Evolutionary conservation across 2,888 invertebrate genomes (phyloP).

Genomic region (Myathropa florea): DNA sequence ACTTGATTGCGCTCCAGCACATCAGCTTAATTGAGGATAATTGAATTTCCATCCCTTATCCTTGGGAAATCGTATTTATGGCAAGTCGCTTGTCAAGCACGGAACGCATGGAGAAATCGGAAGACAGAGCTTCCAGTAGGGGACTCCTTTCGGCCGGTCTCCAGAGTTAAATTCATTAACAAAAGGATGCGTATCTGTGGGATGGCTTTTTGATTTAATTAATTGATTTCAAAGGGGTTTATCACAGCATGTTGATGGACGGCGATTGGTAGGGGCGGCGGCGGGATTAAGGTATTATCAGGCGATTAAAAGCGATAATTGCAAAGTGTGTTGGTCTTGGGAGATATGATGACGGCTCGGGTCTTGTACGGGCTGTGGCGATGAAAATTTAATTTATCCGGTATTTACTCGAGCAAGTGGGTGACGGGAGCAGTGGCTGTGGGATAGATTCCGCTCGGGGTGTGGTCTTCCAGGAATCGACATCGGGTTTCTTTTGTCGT

Average conservation of each 20-base stretch:
- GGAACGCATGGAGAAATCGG: constrained; percentile 19
- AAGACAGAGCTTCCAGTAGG: constrained; percentile 1
- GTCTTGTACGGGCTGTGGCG: not conserved
- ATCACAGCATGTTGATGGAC: not conserved
- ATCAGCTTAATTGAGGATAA: constrained; percentile 69
- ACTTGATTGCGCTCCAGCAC: constrained; percentile 69
- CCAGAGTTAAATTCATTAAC: constrained; percentile 22
- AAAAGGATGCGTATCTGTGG: constrained; percentile 28
- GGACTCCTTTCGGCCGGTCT: not conserved
- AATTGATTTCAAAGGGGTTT: constrained; percentile 25
- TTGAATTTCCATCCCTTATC: constrained; percentile 57
- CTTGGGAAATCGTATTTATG: constrained; percentile 51
- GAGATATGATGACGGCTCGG: not conserved
- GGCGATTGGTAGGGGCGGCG: not conserved
- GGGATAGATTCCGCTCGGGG: not conserved
- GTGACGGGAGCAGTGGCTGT: not conserved
- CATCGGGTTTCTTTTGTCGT: not conserved
- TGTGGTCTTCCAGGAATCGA: not conserved
- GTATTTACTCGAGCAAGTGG: not conserved
- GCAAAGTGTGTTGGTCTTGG: not conserved
- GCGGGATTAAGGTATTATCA: not conserved
- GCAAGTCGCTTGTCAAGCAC: not conserved
- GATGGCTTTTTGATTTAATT: constrained; percentile 37
- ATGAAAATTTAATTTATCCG: not conserved
- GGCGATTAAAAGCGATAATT: constrained; percentile 1